A percentile compares a stretch with the other conserved stretches of the same genome.
Evolutionary conservation across 2,888 invertebrate genomes (phyloP).

Genomic region (Pelosia muscerda): DNA sequence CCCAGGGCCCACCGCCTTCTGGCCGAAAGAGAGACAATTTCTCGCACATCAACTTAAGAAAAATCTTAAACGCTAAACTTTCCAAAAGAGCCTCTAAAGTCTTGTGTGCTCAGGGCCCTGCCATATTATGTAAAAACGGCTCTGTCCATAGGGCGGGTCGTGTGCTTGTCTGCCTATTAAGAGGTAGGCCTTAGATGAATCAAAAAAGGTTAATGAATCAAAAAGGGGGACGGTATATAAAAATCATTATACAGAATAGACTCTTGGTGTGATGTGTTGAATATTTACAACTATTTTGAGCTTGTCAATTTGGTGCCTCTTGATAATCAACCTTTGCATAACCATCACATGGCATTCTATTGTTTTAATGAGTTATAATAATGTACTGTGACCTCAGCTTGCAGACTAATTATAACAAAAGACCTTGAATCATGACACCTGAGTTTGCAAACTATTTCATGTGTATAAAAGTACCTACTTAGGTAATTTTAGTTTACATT

Average conservation of each 20-base stretch:
- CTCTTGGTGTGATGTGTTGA: conserved; percentile 3
- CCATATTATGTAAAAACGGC: no score
- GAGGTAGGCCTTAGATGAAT: neutral
- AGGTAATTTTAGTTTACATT: neutral
- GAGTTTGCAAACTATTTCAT: conserved; percentile 9
- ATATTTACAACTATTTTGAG: neutral
- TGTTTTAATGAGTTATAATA: conserved; percentile 41
- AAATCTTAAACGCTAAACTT: no score
- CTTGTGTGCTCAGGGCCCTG: no score
- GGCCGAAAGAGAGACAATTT: no score
- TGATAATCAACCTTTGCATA: conserved; percentile 35
- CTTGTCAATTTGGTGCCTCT: conserved; percentile 15
- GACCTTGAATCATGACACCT: conserved; percentile 37
- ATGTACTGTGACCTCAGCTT: conserved; percentile 34
- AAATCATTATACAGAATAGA: neutral
- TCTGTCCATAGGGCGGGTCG: no score
- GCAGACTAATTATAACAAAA: conserved; percentile 44
- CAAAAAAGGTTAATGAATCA: no score
- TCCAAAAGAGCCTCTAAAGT: no score
- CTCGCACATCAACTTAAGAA: no score
- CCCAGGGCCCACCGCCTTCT: no score
- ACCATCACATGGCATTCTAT: conserved; percentile 39
- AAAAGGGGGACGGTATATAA: no score
- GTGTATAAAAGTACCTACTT: neutral
- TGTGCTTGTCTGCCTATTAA: no score